Percentiles rank a stretch among this genome's conserved stretches.
Conservation (phyloP, 2,797 vertebrate species). For the Melanotaenia boesemani region DNA sequence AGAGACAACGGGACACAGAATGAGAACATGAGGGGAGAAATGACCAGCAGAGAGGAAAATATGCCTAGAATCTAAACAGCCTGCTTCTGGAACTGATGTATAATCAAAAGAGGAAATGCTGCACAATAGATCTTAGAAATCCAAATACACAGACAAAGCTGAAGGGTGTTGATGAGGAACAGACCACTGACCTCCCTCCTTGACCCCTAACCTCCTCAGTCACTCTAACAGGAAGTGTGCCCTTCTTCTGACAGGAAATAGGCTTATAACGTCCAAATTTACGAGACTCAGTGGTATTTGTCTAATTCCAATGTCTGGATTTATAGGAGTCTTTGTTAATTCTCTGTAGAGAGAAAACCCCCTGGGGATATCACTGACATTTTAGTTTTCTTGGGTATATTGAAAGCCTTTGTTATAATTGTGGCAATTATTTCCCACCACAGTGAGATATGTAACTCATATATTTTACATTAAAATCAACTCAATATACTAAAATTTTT, state of each 20-base stretch:
- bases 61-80: slow-evolving; percentile 22
- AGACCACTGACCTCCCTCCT: slow-evolving; percentile 63
- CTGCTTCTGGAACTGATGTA: slow-evolving; percentile 9
- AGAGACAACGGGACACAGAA: slow-evolving; percentile 39
- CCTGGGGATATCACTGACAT: slow-evolving; percentile 65
- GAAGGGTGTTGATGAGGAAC: slow-evolving; percentile 70
- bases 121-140: slow-evolving; percentile 7
- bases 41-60: slow-evolving; percentile 12
- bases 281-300: slow-evolving; percentile 62
- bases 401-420: slow-evolving; percentile 57
- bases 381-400: slow-evolving; percentile 50
- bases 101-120: slow-evolving; percentile 29
- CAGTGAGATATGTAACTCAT: slow-evolving; percentile 9
- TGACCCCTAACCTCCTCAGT: slow-evolving; percentile 64
- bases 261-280: slow-evolving; percentile 63
- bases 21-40: slow-evolving; percentile 24
- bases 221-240: slow-evolving; percentile 68
- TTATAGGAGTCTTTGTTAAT: slow-evolving; percentile 67
- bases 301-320: slow-evolving; percentile 73
- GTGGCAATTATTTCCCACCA: slow-evolving; percentile 23
- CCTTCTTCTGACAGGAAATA: slow-evolving; percentile 66
- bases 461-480: slow-evolving; percentile 5
- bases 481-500: slow-evolving; percentile 24
- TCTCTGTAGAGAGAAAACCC: slow-evolving; percentile 53
- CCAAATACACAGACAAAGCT: slow-evolving; percentile 40